Evolutionary conservation across 1,140 invertebrate species (phyloP).

Genomic region (Drosophila teissieri): DNA sequence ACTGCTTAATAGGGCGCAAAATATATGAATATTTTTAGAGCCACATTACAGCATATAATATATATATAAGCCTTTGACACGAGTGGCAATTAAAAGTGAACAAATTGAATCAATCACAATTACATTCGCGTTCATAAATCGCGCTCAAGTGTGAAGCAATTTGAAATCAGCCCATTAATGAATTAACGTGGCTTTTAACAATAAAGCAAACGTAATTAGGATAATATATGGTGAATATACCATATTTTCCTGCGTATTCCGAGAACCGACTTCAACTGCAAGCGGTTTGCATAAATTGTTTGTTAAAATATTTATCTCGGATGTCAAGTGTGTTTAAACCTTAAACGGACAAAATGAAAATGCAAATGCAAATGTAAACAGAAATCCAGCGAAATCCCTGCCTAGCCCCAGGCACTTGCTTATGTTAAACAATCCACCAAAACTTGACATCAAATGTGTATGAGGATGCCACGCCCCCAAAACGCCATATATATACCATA

Average conservation of each 20-base stretch:
- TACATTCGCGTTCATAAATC: slow-evolving; percentile 7
- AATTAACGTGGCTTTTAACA: slow-evolving; percentile 1
- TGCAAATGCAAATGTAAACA: slow-evolving; percentile 37
- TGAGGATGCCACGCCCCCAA: slow-evolving; percentile 7
- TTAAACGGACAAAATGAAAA: slow-evolving; percentile 9
- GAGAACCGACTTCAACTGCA: too few relatives aligned
- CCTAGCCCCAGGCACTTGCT: slow-evolving; percentile 32
- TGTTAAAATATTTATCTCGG: background rate
- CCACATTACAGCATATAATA: background rate
- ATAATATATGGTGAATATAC: too few relatives aligned
- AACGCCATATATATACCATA: background rate
- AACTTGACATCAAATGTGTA: slow-evolving; percentile 52
- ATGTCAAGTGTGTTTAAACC: background rate
- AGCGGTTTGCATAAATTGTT: background rate
- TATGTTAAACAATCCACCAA: slow-evolving; percentile 52
- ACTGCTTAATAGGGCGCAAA: slow-evolving; percentile 5
- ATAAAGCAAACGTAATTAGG: too few relatives aligned
- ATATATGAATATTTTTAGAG: slow-evolving; percentile 1
- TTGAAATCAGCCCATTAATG: slow-evolving; percentile 8
- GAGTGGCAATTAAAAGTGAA: background rate
- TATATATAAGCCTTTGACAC: background rate
- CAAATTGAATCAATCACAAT: slow-evolving; percentile 23
- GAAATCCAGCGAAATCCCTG: slow-evolving; percentile 32
- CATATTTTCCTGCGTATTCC: too few relatives aligned
- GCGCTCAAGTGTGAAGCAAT: slow-evolving; percentile 1